Evolutionary conservation across 2,797 vertebrate genomes (phyloP).

Genomic region (Falco biarmicus): DNA sequence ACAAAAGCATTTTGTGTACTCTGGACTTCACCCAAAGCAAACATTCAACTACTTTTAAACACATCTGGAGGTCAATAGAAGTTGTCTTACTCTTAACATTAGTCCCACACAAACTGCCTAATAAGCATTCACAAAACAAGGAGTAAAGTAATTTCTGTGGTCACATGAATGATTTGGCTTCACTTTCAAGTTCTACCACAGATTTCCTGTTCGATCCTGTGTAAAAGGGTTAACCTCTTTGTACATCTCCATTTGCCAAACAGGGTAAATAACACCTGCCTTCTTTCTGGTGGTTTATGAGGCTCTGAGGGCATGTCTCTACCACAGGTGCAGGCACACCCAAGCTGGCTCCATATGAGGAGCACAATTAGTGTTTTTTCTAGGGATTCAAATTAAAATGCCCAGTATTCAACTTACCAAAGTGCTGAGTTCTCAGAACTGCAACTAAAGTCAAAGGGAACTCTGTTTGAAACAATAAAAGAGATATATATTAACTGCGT

Average conservation of each 20-base stretch:
- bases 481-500: not conserved
- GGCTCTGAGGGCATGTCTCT: slow-evolving; percentile 5
- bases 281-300: slow-evolving; percentile 20
- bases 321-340: slow-evolving; percentile 55
- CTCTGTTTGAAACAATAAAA: not conserved
- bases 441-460: not conserved
- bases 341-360: not conserved
- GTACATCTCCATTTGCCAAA: slow-evolving; percentile 23
- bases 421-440: not conserved
- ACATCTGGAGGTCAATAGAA: slow-evolving; percentile 29
- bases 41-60: not conserved
- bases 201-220: not conserved
- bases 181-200: slow-evolving; percentile 23
- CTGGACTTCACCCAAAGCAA: slow-evolving; percentile 37
- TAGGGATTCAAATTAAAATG: slow-evolving; percentile 10
- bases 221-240: slow-evolving; percentile 4
- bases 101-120: not conserved
- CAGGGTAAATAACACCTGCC: slow-evolving; percentile 46
- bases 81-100: not conserved
- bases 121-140: not conserved
- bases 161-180: not conserved
- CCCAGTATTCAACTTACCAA: not conserved
- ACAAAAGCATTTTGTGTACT: not conserved
- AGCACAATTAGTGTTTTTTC: not conserved
- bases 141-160: not conserved